Conservation (phyloP, 2,113 vertebrate species). For the Chaetura pelagica region DNA sequence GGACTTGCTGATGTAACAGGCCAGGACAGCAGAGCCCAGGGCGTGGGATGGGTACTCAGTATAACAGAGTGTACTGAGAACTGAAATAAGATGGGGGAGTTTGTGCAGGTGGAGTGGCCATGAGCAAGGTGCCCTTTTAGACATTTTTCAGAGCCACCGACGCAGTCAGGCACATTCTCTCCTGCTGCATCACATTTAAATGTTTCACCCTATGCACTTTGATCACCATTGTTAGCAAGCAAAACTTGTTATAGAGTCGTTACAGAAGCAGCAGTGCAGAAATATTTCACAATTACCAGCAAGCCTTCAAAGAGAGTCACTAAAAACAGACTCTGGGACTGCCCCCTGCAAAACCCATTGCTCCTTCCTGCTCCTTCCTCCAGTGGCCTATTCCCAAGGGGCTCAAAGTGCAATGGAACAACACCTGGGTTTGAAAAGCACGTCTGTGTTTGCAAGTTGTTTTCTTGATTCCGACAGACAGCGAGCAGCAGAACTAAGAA, state of each 20-base stretch:
- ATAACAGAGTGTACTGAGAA: background rate
- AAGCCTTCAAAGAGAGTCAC: background rate
- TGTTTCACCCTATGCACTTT: background rate
- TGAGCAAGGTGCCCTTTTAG: background rate
- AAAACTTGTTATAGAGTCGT: background rate
- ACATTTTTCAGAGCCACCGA: background rate
- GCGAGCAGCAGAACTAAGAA: background rate
- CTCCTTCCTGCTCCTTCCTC: background rate
- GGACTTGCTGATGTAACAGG: background rate
- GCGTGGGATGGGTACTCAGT: fast-evolving
- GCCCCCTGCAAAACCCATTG: background rate
- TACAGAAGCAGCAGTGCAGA: background rate
- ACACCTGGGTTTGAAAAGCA: background rate
- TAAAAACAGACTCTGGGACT: background rate
- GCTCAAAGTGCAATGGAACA: background rate
- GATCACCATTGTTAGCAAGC: background rate
- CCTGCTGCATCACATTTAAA: background rate
- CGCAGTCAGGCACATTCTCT: background rate
- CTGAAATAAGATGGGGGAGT: background rate
- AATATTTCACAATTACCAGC: background rate
- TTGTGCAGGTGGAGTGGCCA: background rate
- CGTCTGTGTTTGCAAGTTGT: background rate
- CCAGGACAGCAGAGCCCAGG: background rate
- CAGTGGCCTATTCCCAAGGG: background rate
- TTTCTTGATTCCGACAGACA: background rate